phyloP scores from a whole-genome alignment of 1,140 invertebrate species.

The Pomacea maculata region DNA sequence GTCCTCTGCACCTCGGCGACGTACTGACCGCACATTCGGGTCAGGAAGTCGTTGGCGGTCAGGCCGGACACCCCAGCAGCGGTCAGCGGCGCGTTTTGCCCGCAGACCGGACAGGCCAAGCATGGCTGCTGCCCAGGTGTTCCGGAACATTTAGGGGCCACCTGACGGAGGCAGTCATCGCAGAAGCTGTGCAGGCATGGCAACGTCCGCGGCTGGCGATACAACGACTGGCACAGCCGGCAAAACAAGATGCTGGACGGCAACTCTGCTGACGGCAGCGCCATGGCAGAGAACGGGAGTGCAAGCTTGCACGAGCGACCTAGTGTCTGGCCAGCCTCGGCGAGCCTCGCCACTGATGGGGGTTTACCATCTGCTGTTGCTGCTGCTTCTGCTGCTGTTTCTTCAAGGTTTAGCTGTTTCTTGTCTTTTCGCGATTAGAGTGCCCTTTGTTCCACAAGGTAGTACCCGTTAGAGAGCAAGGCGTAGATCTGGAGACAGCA shows the following conservation, averaged over 20 bases:
- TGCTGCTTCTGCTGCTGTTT: neutral
- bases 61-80: conserved; percentile 24
- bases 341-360: conserved; percentile 1
- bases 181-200: conserved; percentile 52
- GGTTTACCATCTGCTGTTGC: neutral
- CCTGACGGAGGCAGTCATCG: conserved; percentile 31
- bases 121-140: neutral
- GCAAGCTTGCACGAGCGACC: neutral
- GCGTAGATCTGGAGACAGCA: too few relatives aligned
- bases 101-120: conserved; percentile 33
- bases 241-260: conserved; percentile 34
- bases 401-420: neutral
- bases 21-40: conserved; percentile 26
- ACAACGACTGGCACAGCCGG: conserved; percentile 42
- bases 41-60: conserved; percentile 35
- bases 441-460: too few relatives aligned
- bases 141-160: neutral
- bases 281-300: neutral
- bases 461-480: too few relatives aligned
- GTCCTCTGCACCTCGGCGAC: conserved; percentile 20
- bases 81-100: conserved; percentile 12
- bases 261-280: conserved; percentile 11
- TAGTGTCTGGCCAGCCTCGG: conserved; percentile 10
- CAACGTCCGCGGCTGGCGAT: conserved; percentile 39
- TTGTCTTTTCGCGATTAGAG: too few relatives aligned